phyloP scores from a whole-genome alignment of 1,140 invertebrate species.

The Agrypnia vestita region DNA sequence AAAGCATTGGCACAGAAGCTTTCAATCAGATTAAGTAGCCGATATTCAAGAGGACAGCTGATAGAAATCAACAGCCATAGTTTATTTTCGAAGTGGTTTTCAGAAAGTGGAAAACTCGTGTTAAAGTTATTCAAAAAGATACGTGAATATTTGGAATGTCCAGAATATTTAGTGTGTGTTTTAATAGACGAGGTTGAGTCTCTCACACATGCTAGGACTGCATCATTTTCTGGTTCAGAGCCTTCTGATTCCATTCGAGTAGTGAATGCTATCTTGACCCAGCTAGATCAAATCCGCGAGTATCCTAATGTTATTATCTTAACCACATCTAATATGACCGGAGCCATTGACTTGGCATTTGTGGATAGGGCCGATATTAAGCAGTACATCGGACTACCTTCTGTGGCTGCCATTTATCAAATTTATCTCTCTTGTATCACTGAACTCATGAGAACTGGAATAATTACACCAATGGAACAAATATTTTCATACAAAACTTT shows the following conservation, averaged over 20 bases:
- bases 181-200: constrained; percentile 98
- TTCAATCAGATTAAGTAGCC: constrained; percentile 82
- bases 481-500: constrained; percentile 64
- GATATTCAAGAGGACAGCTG: constrained; percentile 85
- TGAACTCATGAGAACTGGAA: constrained; percentile 81
- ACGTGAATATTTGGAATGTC: constrained; percentile 85
- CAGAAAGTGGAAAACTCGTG: constrained; percentile 98
- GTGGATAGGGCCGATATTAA: constrained; percentile 97
- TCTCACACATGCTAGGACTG: constrained; percentile 86
- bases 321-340: constrained; percentile 96
- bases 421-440: constrained; percentile 86
- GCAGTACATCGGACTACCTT: constrained; percentile 89
- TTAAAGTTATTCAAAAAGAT: constrained; percentile 94
- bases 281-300: constrained; percentile 92
- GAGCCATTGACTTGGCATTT: constrained; percentile 95
- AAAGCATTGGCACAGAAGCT: constrained; percentile 96
- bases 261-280: constrained; percentile 96
- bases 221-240: constrained; percentile 80
- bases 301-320: constrained; percentile 94
- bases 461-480: constrained; percentile 69
- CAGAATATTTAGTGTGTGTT: constrained; percentile 87
- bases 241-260: constrained; percentile 96
- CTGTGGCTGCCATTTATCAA: constrained; percentile 83
- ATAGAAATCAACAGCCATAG: constrained; percentile 98
- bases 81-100: constrained; percentile 99